Percentiles rank a stretch among this genome's conserved stretches.
phyloP scores from a whole-genome alignment of 2,888 invertebrate species.

The Spilosoma lubricipeda region DNA sequence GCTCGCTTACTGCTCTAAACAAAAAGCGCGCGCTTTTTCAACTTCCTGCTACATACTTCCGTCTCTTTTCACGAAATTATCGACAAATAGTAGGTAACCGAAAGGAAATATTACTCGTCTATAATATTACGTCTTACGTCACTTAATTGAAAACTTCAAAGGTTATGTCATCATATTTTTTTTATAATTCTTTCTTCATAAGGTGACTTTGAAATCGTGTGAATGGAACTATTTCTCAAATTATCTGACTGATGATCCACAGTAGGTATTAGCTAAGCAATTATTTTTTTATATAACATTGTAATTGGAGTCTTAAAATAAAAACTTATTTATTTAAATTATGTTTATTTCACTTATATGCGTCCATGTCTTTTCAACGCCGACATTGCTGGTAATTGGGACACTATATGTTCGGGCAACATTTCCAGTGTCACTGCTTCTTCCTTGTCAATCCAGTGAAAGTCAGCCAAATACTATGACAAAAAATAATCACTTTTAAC shows the following conservation, averaged over 20 bases:
- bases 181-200: background rate
- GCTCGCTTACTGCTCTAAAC: too few species aligned
- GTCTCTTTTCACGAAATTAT: too few species aligned
- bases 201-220: background rate
- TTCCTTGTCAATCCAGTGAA: conserved; percentile 88
- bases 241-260: background rate
- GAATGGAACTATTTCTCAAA: background rate
- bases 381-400: conserved; percentile 90
- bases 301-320: conserved; percentile 8
- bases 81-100: too few species aligned
- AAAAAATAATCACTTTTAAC: background rate
- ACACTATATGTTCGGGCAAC: conserved; percentile 89
- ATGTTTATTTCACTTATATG: conserved; percentile 40
- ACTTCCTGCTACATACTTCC: too few species aligned
- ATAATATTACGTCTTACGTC: too few species aligned
- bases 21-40: too few species aligned
- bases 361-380: conserved; percentile 65
- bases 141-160: too few species aligned
- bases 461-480: conserved; percentile 90
- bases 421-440: conserved; percentile 93
- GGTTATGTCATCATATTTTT: background rate
- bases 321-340: conserved; percentile 10
- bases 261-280: background rate
- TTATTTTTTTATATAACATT: background rate
- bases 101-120: too few species aligned